Evolutionary conservation across 53 echinoderm and acorn worm genomes (phyloP).

Genomic region (Antedon mediterranea): DNA sequence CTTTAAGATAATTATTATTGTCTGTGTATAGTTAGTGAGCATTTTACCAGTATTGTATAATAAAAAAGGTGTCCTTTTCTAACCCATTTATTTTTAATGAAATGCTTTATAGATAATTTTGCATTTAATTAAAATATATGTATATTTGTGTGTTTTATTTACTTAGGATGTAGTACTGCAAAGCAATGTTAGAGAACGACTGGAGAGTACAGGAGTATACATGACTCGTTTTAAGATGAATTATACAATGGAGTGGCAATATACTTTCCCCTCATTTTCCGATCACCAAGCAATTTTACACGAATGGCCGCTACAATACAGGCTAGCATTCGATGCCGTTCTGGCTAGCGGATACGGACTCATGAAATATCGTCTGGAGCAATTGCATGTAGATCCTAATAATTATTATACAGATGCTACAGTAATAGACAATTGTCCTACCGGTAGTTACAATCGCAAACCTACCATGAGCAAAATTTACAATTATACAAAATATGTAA

Average conservation of each 20-base stretch:
- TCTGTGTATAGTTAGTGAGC: too few relatives aligned
- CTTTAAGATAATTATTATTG: too few relatives aligned
- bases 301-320: neutral
- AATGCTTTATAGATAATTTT: too few relatives aligned
- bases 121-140: too few relatives aligned
- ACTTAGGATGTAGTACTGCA: neutral
- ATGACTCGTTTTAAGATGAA: slow-evolving; percentile 94
- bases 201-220: slow-evolving; percentile 69
- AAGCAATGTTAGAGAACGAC: neutral
- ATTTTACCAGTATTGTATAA: too few relatives aligned
- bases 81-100: too few relatives aligned
- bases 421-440: neutral
- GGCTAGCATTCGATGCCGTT: slow-evolving; percentile 69
- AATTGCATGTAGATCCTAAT: neutral
- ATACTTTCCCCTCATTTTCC: slow-evolving; percentile 33
- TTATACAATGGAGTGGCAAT: slow-evolving; percentile 71
- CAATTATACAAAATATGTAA: neutral
- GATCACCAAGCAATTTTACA: neutral
- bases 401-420: neutral
- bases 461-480: neutral
- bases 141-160: too few relatives aligned
- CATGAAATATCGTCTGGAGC: slow-evolving; percentile 35
- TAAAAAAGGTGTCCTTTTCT: too few relatives aligned
- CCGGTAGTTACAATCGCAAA: neutral
- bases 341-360: slow-evolving; percentile 75